A percentile compares a stretch with the other conserved stretches of the same genome.
Conservation (phyloP, 2,888 invertebrate species). For the Spodoptera picta region DNA sequence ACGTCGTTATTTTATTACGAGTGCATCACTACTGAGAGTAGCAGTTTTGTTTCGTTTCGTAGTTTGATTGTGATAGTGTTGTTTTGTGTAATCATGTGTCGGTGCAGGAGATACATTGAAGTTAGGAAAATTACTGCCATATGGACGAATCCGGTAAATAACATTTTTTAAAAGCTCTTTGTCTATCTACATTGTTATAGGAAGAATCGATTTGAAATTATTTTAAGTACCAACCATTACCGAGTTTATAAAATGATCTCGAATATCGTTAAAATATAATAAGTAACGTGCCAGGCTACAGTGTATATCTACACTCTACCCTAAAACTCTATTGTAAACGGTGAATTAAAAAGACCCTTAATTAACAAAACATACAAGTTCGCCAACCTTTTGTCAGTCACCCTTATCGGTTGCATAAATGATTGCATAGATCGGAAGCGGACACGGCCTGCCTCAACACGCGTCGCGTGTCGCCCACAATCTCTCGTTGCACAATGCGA, state of each 20-base stretch:
- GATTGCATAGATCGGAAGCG: slow-evolving; percentile 78
- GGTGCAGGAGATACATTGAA: slow-evolving; percentile 57
- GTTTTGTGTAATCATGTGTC: slow-evolving; percentile 58
- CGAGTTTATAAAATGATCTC: too few relatives aligned
- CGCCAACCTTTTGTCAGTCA: slow-evolving; percentile 33
- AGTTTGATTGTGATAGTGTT: slow-evolving; percentile 25
- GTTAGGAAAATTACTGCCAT: slow-evolving; percentile 58
- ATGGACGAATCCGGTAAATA: slow-evolving; percentile 54
- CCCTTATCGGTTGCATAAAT: slow-evolving; percentile 76
- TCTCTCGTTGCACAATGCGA: slow-evolving; percentile 77
- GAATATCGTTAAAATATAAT: not conserved
- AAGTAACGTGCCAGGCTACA: not conserved
- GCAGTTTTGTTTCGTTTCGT: slow-evolving; percentile 15
- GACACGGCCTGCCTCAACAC: slow-evolving; percentile 84
- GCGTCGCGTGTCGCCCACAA: slow-evolving; percentile 71
- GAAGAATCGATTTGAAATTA: too few relatives aligned
- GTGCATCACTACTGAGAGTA: too few relatives aligned
- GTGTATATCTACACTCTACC: too few relatives aligned
- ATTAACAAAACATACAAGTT: slow-evolving; percentile 18
- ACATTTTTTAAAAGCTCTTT: not conserved
- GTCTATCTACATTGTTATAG: not conserved
- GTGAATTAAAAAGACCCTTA: slow-evolving; percentile 2
- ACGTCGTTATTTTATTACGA: slow-evolving; percentile 16
- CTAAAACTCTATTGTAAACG: not conserved
- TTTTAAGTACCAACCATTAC: too few relatives aligned